Evolutionary conservation across 2,888 invertebrate genomes (phyloP).

Genomic region (Himalopsyche kuldschensis): DNA sequence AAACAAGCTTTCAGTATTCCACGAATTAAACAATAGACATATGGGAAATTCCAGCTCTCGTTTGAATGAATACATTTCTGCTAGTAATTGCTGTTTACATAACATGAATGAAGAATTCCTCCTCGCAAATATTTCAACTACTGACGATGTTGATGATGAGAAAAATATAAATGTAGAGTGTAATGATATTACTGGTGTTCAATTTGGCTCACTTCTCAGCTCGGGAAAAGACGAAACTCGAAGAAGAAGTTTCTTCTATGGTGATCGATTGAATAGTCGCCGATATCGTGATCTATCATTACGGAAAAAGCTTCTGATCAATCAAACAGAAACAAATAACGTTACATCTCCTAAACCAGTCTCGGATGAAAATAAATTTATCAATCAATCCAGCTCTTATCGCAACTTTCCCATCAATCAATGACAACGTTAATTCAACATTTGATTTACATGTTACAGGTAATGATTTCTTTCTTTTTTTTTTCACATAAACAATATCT

Average conservation of each 20-base stretch:
- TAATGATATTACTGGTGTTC: neutral
- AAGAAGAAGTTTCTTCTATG: constrained; percentile 16
- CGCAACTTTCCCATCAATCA: neutral
- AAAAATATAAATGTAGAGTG: neutral
- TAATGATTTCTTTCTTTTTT: neutral
- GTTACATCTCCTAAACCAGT: neutral
- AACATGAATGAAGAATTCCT: constrained; percentile 17
- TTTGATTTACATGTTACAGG: constrained; percentile 37
- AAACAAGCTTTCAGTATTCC: neutral
- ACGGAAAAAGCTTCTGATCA: constrained; percentile 17
- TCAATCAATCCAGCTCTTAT: neutral
- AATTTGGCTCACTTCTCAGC: neutral
- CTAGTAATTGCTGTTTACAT: constrained; percentile 16
- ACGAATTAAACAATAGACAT: neutral
- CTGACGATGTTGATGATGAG: neutral
- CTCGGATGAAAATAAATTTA: neutral
- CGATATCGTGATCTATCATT: constrained; percentile 1
- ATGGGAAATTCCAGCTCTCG: neutral
- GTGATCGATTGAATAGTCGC: neutral
- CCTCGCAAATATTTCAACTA: constrained; percentile 28
- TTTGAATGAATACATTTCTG: constrained; percentile 4
- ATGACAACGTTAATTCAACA: constrained; percentile 1
- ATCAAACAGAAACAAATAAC: constrained; percentile 3
- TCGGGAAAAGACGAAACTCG: neutral
- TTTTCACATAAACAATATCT: neutral